Conservation (phyloP, 2,888 invertebrate species). For the Morpho achilles region DNA sequence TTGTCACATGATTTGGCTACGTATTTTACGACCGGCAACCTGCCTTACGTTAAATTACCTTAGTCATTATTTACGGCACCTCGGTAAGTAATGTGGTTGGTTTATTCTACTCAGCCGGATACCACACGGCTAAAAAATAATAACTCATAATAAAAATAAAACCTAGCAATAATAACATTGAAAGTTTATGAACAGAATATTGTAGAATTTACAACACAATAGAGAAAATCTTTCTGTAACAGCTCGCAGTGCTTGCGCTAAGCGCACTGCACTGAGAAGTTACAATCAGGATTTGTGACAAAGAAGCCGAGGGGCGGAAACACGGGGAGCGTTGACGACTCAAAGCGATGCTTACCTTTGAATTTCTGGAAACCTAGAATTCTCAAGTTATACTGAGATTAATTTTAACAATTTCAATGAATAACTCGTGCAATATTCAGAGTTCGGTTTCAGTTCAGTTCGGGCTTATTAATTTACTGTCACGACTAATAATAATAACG, state of each 20-base stretch:
- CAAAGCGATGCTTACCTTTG: conserved; percentile 45
- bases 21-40: no score
- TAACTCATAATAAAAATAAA: not conserved
- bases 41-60: no score
- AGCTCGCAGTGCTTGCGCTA: conserved; percentile 28
- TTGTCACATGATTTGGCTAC: no score
- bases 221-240: conserved; percentile 26
- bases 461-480: no score
- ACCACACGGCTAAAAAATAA: not conserved
- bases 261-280: conserved; percentile 36
- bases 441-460: not conserved
- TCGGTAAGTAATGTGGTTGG: no score
- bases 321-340: conserved; percentile 51
- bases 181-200: conserved; percentile 17
- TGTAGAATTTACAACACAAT: conserved; percentile 27
- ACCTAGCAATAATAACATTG: not conserved
- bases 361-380: conserved; percentile 43
- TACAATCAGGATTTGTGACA: conserved; percentile 51
- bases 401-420: conserved; percentile 6
- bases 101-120: no score
- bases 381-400: conserved; percentile 12
- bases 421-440: conserved; percentile 3
- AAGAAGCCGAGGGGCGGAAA: conserved; percentile 46
- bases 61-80: no score
- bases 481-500: no score